A percentile compares a stretch with the other conserved stretches of the same genome.
Evolutionary conservation across 2,797 vertebrate species (phyloP).

Genomic region (Jordanella pulchra): DNA sequence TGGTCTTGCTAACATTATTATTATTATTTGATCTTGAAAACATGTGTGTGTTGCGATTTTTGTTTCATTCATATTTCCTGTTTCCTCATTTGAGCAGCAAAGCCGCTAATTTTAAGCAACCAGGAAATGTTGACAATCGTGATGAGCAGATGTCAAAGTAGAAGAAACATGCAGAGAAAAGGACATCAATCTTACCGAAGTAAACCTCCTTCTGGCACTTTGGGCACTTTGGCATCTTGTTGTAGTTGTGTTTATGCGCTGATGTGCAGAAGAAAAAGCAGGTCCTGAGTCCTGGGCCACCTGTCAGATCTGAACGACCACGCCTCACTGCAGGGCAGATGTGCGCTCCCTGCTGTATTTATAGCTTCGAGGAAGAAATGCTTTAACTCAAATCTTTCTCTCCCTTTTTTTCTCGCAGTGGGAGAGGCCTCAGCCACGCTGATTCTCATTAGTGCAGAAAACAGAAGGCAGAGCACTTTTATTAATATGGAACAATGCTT

Average conservation of each 20-base stretch:
- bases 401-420: conserved; percentile 32
- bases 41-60: too few relatives aligned
- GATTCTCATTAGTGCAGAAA: not conserved
- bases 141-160: not conserved
- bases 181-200: conserved; percentile 86
- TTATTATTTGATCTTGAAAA: too few relatives aligned
- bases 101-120: not conserved
- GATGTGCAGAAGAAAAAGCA: not conserved
- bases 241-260: conserved; percentile 23
- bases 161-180: not conserved
- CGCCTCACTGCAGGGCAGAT: conserved; percentile 58
- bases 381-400: conserved; percentile 33
- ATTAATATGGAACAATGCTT: not conserved
- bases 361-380: conserved; percentile 69
- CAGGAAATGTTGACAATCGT: conserved; percentile 24
- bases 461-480: not conserved
- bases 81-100: conserved; percentile 15
- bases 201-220: conserved; percentile 93
- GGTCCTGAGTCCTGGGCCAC: conserved; percentile 49
- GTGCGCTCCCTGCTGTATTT: conserved; percentile 53
- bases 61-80: conserved; percentile 30
- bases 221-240: conserved; percentile 93
- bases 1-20: not conserved
- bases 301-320: conserved; percentile 55
- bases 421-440: conserved; percentile 59